A percentile compares a stretch with the other conserved stretches of the same genome.
phyloP scores from a whole-genome alignment of 2,113 vertebrate genomes.

The Nannobrachium achirus region DNA sequence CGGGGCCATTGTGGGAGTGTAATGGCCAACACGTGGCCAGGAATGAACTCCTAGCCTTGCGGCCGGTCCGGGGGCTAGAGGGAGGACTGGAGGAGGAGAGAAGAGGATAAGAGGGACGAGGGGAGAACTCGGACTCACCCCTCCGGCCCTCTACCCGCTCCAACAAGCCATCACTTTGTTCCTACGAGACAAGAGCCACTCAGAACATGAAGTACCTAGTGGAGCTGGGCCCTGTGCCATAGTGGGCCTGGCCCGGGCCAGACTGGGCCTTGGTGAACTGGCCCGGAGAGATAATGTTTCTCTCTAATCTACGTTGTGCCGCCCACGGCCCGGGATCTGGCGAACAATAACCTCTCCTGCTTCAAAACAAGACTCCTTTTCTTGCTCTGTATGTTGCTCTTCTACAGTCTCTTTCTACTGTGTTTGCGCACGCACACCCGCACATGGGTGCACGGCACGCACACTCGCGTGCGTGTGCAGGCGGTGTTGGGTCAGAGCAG shows the following conservation, averaged over 20 bases:
- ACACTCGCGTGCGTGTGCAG: not conserved
- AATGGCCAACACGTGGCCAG: slow-evolving; percentile 88
- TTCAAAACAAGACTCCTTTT: slow-evolving; percentile 79
- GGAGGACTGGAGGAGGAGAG: slow-evolving; percentile 24
- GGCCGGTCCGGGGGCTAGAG: slow-evolving; percentile 60
- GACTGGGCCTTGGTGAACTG: slow-evolving; percentile 80
- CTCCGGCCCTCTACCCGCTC: slow-evolving; percentile 59
- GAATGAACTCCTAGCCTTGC: slow-evolving; percentile 85
- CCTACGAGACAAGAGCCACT: slow-evolving; percentile 76
- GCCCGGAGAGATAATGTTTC: slow-evolving; percentile 85
- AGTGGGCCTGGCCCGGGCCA: slow-evolving; percentile 69
- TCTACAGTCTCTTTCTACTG: slow-evolving; percentile 49
- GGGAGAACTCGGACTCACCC: slow-evolving; percentile 67
- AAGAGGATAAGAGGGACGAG: slow-evolving; percentile 73
- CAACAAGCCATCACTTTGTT: slow-evolving; percentile 88
- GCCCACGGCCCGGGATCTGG: slow-evolving; percentile 79
- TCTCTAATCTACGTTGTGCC: slow-evolving; percentile 83
- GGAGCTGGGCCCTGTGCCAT: slow-evolving; percentile 70
- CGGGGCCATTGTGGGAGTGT: slow-evolving; percentile 85
- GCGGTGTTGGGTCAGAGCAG: slow-evolving; percentile 42
- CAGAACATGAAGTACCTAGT: slow-evolving; percentile 82
- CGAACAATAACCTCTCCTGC: slow-evolving; percentile 78
- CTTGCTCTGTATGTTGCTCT: slow-evolving; percentile 45
- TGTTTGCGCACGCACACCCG: not conserved
- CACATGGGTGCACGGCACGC: too few species aligned